Evolutionary conservation across 2,113 vertebrate genomes (phyloP), one percentile per base, ranked within the genome.

Genomic region (Chlamydotis undulata): DNA sequence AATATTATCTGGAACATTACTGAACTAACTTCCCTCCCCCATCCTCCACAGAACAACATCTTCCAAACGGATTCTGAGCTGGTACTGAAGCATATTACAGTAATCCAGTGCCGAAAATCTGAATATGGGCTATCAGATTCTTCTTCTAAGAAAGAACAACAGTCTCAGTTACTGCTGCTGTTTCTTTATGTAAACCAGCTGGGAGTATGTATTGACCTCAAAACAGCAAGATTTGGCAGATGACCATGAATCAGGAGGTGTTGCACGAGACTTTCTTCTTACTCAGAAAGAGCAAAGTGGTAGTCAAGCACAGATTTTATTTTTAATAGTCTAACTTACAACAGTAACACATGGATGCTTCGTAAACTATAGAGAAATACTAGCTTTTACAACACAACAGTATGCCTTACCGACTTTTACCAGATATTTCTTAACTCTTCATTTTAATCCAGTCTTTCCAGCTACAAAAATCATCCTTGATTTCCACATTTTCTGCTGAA

Each of bases 1-100:
- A 83, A 41, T 41, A 52, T 19, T 53, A 49, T 39, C 16, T n/a
- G 52, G 83, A 80, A 73, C 25, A 25, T 17, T 45, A 31, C 10
- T 43, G 3, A 70, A 53, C 7, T 39, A 3, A 22, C 4, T 70
- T 21, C 6, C 13, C 22, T 14, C 50, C 35, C 4, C 2, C 5
- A 11, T 14, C 50, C 35, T 4, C 2, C 5, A 11, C 10, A 3
- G 4, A 81, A n/a, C 6, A 87, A 39, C 2, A 2, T 24, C 26
- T 85, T 82, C 39, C 57, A 85, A 75, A 37, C 14, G 16, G 33
- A 80, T 89, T 61, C 6, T 1, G 9, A 80, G 16, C 14, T 73
- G 23, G 37, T 53, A 50, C 7, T 31, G 35, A 80, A 76, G 15
- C 11, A n/a, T 10, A 52, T 39, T 80, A 28, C 18, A 23, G 8